Evolutionary conservation across 2,888 invertebrate species (phyloP), one percentile per base, ranked within the genome.

Genomic region (Deilephila porcellus): DNA sequence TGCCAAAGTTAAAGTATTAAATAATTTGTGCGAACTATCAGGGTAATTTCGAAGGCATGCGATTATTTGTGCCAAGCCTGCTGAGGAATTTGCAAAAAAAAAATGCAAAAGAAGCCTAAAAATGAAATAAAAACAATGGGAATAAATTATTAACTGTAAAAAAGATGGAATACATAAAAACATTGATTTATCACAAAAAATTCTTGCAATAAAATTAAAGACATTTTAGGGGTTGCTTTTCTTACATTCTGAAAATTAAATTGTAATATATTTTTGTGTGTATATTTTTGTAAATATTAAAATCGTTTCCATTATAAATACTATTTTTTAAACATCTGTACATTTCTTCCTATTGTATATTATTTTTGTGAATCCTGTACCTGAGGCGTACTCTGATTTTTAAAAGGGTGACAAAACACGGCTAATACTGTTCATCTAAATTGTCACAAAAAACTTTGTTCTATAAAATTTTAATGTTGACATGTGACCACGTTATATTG

Each of bases 1-100:
- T 67, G 52, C 67, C 52, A 67, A 67, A 52, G 6, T 25, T 67
- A 67, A 67, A 67, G 45, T 67, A 25, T 25, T 52, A 64, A 64
- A 64, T 20, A 14, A 67, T 25, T 67, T 25, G 52, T 67, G 67
- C 67, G 11, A 67, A 45, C 3, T 45, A 67, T 67, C 67, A 67
- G 67, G 67, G 67, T 67, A 67, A 67, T 67, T 67, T 14, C 25
- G 14, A 67, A 25, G 29, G 64, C 45, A 25, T 64, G 34, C 45
- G 37, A 20, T n/a, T 1, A 20, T 67, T 67, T 20, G n/a, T 67
- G 64, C 45, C 64, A 67, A 67, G 64, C 37, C 52, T 8, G 17
- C n/a, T 56, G 17, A n/a, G 2, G 53, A 56, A n/a, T 56, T 56
- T n/a, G 56, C 25, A 25, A n/a, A 56, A 56, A 56, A 56, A 56